These are phyloP conservation scores for Amphipoea oculea DNA, from an alignment of 2,888 invertebrate genomes.

Conservation along the genomic window DNA sequence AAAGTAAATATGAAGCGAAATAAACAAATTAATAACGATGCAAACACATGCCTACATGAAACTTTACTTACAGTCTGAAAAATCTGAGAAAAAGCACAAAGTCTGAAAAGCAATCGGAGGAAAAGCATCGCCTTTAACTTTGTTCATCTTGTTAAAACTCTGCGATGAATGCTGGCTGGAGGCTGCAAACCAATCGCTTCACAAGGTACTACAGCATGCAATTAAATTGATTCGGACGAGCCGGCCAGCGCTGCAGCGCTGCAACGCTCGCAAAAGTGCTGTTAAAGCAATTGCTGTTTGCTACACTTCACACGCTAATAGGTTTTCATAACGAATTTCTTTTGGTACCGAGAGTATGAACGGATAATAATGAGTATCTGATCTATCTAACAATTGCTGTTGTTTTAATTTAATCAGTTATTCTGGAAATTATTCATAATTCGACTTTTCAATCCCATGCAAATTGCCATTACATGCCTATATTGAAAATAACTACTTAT, in stretches of 20 bases:
- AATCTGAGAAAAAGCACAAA: neutral
- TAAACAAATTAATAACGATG: neutral
- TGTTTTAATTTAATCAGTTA: neutral
- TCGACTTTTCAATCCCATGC: too few relatives aligned
- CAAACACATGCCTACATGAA: neutral
- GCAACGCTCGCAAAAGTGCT: constrained; percentile 41
- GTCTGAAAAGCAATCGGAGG: constrained; percentile 15
- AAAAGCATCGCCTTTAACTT: constrained; percentile 36
- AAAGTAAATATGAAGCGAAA: neutral
- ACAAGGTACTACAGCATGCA: constrained; percentile 41
- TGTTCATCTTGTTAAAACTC: constrained; percentile 50
- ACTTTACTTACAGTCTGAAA: neutral
- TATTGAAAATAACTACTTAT: too few relatives aligned
- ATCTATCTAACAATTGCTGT: neutral
- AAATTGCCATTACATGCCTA: too few relatives aligned
- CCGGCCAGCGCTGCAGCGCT: constrained; percentile 23
- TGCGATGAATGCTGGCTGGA: constrained; percentile 16
- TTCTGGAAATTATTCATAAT: neutral
- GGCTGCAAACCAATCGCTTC: constrained; percentile 35
- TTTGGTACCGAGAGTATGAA: constrained; percentile 4
- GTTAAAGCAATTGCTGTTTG: constrained; percentile 50
- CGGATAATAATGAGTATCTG: neutral
- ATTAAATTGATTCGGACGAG: constrained; percentile 52
- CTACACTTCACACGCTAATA: constrained; percentile 53
- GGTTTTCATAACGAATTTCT: constrained; percentile 39